These are phyloP conservation scores for Microtus oregoni DNA, from an alignment of 2,113 vertebrate genomes.

Conservation along the genomic window DNA sequence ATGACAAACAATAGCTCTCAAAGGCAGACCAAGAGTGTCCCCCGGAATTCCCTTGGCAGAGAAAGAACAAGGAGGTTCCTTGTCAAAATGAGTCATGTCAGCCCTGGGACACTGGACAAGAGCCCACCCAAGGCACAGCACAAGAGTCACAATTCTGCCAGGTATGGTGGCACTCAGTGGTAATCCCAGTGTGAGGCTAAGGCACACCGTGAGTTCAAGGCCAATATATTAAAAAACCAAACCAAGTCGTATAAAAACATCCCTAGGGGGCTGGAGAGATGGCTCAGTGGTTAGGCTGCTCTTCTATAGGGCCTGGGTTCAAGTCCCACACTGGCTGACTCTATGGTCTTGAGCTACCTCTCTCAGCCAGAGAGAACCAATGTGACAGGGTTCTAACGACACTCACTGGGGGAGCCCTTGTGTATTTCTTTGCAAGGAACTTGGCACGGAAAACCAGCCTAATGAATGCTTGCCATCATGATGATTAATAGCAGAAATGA, in stretches of 20 bases:
- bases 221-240: neutral
- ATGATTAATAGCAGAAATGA: neutral
- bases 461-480: neutral
- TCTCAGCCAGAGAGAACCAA: neutral
- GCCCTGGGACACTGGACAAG: neutral
- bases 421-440: neutral
- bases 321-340: neutral
- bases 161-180: neutral
- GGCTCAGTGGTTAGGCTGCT: neutral
- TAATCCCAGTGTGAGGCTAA: neutral
- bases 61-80: neutral
- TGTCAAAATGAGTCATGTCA: neutral
- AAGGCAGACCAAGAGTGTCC: neutral
- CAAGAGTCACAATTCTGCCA: neutral
- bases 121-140: fast-evolving
- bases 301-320: neutral
- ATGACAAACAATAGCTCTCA: neutral
- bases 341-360: neutral
- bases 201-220: neutral
- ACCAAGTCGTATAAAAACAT: neutral
- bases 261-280: neutral
- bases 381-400: fast-evolving
- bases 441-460: neutral
- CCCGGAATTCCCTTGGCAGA: neutral
- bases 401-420: neutral